Evolutionary conservation across 2,113 vertebrate genomes (phyloP).

Genomic region (Psilopogon haemacephalus): DNA sequence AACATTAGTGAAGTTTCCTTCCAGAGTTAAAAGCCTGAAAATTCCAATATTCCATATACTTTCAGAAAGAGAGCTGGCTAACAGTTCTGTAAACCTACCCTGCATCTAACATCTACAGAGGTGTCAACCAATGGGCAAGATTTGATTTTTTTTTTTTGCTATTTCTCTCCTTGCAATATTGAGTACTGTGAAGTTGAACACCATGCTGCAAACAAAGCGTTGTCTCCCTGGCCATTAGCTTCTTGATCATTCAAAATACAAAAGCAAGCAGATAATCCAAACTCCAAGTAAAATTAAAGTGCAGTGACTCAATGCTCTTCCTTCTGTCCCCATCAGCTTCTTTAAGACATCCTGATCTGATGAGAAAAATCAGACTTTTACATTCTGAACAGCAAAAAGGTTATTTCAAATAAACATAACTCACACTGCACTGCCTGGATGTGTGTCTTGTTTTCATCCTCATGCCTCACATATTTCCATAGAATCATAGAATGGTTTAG

Average conservation of each 20-base stretch:
- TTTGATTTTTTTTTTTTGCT: not conserved
- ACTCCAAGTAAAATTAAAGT: not conserved
- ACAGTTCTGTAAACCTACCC: not conserved
- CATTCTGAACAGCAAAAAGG: not conserved
- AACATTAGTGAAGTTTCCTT: not conserved
- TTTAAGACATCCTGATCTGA: not conserved
- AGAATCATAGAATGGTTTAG: no score
- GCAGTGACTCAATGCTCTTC: not conserved
- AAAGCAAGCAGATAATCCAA: not conserved
- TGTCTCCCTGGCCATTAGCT: not conserved
- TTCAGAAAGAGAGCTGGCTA: not conserved
- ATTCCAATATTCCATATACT: not conserved
- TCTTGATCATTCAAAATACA: not conserved
- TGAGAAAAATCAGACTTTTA: not conserved
- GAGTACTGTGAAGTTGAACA: not conserved
- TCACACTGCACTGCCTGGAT: not conserved
- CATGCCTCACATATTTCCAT: no score
- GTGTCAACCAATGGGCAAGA: not conserved
- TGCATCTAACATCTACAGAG: not conserved
- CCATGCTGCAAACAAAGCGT: not conserved
- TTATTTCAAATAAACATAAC: not conserved
- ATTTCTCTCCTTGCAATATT: not conserved
- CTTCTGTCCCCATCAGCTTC: not conserved
- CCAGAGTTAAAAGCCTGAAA: not conserved
- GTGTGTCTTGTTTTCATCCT: not conserved